Conservation (phyloP, 2,113 vertebrate species). For the Blennius ocellaris region DNA sequence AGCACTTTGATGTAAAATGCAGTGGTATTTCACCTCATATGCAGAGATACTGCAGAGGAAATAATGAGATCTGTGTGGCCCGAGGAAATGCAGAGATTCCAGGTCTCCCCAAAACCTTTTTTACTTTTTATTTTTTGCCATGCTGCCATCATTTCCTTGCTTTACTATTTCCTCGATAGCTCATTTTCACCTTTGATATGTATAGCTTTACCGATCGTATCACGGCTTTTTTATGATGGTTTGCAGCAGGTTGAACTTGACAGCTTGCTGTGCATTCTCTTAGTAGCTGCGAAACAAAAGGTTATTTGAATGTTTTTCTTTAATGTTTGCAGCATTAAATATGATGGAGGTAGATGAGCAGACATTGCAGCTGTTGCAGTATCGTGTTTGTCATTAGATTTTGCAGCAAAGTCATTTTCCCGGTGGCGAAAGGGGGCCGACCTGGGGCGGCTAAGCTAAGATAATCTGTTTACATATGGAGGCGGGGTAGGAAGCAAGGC, state of each 20-base stretch:
- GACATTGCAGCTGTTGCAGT: background rate
- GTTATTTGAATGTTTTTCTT: background rate
- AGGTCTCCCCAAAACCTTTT: slow-evolving; percentile 32
- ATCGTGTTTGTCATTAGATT: slow-evolving; percentile 21
- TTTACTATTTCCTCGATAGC: slow-evolving; percentile 2
- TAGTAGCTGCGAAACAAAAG: background rate
- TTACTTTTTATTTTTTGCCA: slow-evolving; percentile 37
- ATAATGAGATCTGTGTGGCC: slow-evolving; percentile 60
- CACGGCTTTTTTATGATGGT: slow-evolving; percentile 33
- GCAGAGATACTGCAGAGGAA: slow-evolving; percentile 40
- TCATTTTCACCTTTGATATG: background rate
- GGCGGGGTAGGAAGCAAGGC: background rate
- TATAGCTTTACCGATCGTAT: slow-evolving; percentile 17
- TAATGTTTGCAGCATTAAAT: background rate
- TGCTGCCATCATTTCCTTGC: background rate
- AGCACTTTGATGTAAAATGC: slow-evolving; percentile 63
- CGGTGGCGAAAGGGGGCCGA: slow-evolving; percentile 7
- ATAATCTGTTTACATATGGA: slow-evolving; percentile 44
- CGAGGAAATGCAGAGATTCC: slow-evolving; percentile 41
- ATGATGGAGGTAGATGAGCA: background rate
- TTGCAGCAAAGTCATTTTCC: slow-evolving; percentile 45
- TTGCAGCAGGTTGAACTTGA: slow-evolving; percentile 17
- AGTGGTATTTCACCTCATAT: slow-evolving; percentile 50
- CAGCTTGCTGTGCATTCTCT: slow-evolving; percentile 12
- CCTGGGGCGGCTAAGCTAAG: slow-evolving; percentile 31